Base-by-base conservation (phyloP, 2,888 invertebrate genomes). In the Eupithecia abbreviata region DNA sequence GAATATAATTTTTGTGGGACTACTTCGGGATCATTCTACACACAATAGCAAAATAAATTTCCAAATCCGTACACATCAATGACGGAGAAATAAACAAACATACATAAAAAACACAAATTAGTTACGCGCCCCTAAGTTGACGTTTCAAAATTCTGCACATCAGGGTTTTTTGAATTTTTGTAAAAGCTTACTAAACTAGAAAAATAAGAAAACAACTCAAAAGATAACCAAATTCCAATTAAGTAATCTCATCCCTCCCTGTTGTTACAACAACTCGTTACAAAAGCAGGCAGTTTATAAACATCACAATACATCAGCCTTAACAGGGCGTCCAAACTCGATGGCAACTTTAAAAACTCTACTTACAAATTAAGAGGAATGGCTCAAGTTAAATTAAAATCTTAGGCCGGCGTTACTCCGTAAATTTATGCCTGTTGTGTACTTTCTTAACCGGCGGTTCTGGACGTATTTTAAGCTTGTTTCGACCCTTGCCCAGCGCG, bases 371-470 rank as follows among this genome's bases (percentile, higher is more conserved):
- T 92, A 93, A 93, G 93, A 94, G 91, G 87, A 92, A 94, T 93
- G 92, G 90, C 82, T 83, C 74, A 94, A 94, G 90, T 94, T 94
- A 93, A 94, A 94, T 94, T 94, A 94, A 94, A 94, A 93, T 90
- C 92, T 92, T 90, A 87, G 87, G 84, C 82, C 85, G 82, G 76
- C 78, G 85, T 81, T 80, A 81, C 85, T 82, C 80, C 83, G 81
- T 76, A 86, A 90, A 92, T 93, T 93, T 93, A 93, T 91, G 90
- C 88, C 84, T 90, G 90, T 93, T 93, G 88, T 91, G 85, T 89
- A 83, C 85, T 87, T 85, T 82, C 76, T 62, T 76, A 82, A 83
- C 84, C 77, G 80, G 77, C 71, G 76, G 71, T 55, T 78, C 70
- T 72, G 55, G 73, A 78, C 74, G 75, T 79, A 84, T 83, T 82